These are phyloP conservation scores for Willisornis vidua DNA, from an alignment of 2,113 vertebrate species.

Conservation along the genomic window DNA sequence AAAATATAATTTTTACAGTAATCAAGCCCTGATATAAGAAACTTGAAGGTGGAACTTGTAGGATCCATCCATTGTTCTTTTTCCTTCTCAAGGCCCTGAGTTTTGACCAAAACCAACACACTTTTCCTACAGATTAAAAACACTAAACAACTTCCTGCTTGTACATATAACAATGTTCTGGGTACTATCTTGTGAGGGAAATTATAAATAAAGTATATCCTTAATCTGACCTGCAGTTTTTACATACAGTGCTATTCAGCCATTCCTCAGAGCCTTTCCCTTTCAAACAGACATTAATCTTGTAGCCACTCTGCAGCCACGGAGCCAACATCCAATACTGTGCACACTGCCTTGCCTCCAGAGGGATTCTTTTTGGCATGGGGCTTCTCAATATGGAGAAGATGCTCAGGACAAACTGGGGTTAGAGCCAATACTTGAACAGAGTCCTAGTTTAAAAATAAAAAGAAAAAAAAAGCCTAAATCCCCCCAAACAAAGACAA, in stretches of 20 bases:
- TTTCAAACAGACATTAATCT: not conserved
- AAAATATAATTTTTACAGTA: not conserved
- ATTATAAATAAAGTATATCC: not conserved
- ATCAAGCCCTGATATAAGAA: not conserved
- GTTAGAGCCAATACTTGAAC: not conserved
- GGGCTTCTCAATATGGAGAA: not conserved
- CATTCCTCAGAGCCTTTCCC: not conserved
- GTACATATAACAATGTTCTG: not conserved
- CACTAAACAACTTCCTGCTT: not conserved
- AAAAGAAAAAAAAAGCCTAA: not conserved
- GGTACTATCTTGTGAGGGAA: not conserved
- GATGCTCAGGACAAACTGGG: not conserved
- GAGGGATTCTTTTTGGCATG: not conserved
- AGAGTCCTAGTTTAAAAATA: not conserved
- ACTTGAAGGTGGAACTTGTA: not conserved
- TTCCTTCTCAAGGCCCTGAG: not conserved
- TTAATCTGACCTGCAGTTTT: not conserved
- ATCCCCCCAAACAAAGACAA: not conserved
- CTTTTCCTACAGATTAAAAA: not conserved
- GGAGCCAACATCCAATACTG: not conserved
- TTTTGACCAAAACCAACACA: not conserved
- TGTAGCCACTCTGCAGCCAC: not conserved
- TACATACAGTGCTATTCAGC: not conserved
- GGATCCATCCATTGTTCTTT: not conserved
- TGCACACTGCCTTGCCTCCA: not conserved